A percentile compares a stretch with the other conserved stretches of the same genome.
These are phyloP conservation scores for Chymomyza caudatula DNA, from an alignment of 2,888 invertebrate species.

Conservation along the genomic window DNA sequence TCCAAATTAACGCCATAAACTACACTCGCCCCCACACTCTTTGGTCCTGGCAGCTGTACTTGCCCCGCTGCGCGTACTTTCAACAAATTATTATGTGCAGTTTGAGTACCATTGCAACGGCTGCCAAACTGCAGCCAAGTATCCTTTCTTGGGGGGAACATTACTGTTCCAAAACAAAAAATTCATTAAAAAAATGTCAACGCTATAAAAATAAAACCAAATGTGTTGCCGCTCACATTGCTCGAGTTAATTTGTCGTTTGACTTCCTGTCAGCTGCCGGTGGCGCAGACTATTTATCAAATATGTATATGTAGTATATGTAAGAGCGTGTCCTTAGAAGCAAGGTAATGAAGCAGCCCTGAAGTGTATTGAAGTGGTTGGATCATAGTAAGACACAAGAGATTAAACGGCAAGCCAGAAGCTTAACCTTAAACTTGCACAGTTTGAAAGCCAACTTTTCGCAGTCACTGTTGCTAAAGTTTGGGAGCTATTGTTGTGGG, in stretches of 20 bases:
- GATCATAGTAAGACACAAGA: no score
- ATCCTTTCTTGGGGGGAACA: background rate
- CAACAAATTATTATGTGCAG: constrained; percentile 23
- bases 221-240: constrained; percentile 10
- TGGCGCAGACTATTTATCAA: constrained; percentile 6
- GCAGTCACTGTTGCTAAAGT: no score
- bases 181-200: constrained; percentile 56
- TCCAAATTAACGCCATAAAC: constrained; percentile 1
- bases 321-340: no score
- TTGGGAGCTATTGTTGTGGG: no score
- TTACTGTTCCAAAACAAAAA: constrained; percentile 15
- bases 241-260: constrained; percentile 62
- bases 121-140: background rate
- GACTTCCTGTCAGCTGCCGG: constrained; percentile 73
- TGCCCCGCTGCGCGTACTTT: constrained; percentile 6
- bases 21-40: background rate
- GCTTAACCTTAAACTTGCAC: no score
- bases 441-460: no score
- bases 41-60: background rate
- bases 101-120: constrained; percentile 9
- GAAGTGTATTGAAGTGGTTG: no score
- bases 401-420: no score
- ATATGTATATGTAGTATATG: background rate
- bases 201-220: constrained; percentile 50
- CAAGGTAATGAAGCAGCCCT: no score